A percentile compares a stretch with the other conserved stretches of the same genome.
Evolutionary conservation across 2,113 vertebrate genomes (phyloP).

Genomic region (Notothenia coriiceps): DNA sequence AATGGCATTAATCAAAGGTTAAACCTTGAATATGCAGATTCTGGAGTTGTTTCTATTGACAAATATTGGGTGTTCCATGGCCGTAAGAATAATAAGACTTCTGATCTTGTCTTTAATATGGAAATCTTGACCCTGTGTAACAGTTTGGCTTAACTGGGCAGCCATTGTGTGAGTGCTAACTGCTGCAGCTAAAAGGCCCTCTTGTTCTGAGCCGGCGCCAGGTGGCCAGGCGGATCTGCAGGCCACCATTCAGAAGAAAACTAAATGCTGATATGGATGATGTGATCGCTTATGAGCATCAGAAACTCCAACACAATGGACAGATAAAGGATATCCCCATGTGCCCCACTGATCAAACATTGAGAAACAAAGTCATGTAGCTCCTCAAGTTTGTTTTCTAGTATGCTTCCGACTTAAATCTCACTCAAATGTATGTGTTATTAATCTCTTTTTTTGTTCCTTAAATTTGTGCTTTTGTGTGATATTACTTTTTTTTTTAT

Average conservation of each 20-base stretch:
- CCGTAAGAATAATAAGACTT: conserved; percentile 1
- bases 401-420: no score
- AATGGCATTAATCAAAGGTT: conserved; percentile 12
- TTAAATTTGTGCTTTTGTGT: no score
- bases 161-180: conserved; percentile 59
- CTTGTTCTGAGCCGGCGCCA: conserved; percentile 70
- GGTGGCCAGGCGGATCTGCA: conserved; percentile 55
- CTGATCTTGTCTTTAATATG: conserved; percentile 52
- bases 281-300: no score
- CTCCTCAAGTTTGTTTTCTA: no score
- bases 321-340: no score
- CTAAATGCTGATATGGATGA: no score
- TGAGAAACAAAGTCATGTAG: no score
- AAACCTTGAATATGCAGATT: conserved; percentile 6
- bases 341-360: no score
- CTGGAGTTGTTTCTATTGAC: conserved; percentile 3
- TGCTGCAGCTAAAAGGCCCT: conserved; percentile 65
- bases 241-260: conserved; percentile 29
- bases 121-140: conserved; percentile 51
- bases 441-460: no score
- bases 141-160: conserved; percentile 56
- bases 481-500: no score
- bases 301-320: no score
- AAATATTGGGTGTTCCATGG: conserved; percentile 17
- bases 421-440: no score